A percentile compares a stretch with the other conserved stretches of the same genome.
Conservation (phyloP, 2,888 invertebrate genomes). For the Megamerina dolium region DNA sequence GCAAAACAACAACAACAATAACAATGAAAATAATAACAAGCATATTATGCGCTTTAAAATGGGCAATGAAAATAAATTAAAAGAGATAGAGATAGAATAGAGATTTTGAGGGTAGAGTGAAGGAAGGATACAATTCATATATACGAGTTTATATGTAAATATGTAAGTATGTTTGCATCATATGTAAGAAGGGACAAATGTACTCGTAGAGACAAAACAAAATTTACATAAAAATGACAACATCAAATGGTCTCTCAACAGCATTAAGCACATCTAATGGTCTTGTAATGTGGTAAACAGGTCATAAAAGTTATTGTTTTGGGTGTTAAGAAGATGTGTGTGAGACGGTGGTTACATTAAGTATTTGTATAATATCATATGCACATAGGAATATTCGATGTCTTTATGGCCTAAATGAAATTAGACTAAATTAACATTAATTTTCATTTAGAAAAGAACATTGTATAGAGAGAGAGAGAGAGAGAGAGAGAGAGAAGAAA, state of each 20-base stretch:
- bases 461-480: too few relatives aligned
- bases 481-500: too few relatives aligned
- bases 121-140: too few relatives aligned
- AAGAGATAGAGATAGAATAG: slow-evolving; percentile 17
- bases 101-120: too few relatives aligned
- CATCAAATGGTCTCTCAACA: slow-evolving; percentile 8
- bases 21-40: slow-evolving; percentile 34
- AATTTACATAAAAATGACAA: slow-evolving; percentile 14
- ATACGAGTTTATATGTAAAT: too few relatives aligned
- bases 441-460: too few relatives aligned
- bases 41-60: slow-evolving; percentile 43
- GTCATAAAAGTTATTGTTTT: slow-evolving; percentile 40
- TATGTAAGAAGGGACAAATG: not conserved
- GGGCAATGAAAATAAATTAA: slow-evolving; percentile 46
- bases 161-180: too few relatives aligned
- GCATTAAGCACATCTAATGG: slow-evolving; percentile 19
- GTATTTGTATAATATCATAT: too few relatives aligned
- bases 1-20: slow-evolving; percentile 5
- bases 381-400: too few relatives aligned
- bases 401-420: too few relatives aligned
- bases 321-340: not conserved
- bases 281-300: slow-evolving; percentile 46
- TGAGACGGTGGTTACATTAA: slow-evolving; percentile 8
- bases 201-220: slow-evolving; percentile 4
- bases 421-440: too few relatives aligned